Base-by-base conservation (phyloP, 1,140 invertebrate species). In the Platorchestia sp. region DNA sequence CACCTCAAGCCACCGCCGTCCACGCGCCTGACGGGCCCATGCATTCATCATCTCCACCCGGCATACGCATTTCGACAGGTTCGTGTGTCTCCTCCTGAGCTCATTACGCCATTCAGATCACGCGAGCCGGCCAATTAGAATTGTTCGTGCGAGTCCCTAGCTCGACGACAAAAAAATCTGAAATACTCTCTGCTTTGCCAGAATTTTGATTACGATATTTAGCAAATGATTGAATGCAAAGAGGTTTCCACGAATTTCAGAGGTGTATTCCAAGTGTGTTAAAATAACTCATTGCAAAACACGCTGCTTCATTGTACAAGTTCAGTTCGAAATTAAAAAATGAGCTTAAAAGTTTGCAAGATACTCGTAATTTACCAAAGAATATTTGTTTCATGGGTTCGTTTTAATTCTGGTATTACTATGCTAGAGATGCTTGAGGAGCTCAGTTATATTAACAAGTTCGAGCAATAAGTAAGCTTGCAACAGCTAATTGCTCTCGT, bases 41-140 rank as follows among this genome's bases (percentile, higher is more conserved):
- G 59, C 59, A 75, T 75, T 75, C 59, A 75, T 75, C 59, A 75
- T 75, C 59, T 75, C 36, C 59, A 14, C 10, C 36, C 27, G 59
- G 1, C 59, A 36, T 75, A 75, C 59, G 59, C 59, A 75, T 75
- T 75, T 75, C 59, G 59, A 75, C 59, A 75, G 59, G 59, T 75
- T 75, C 59, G 59, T 36, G 59, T 75, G 59, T 10, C 59, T 75
- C 59, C 59, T 75, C 36, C 59, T 75, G 59, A 75, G 59, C 27
- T 75, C 59, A 75, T 75, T 75, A 75, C 36, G 59, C 59, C 59
- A 75, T 75, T 75, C 59, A 75, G 59, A 75, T 75, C 59, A 75
- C 59, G 59, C 59, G 59, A 10, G 59, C 27, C 7, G 1, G 59
- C 59, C 59, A 75, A 75, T 75, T 75, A 75, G 10, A 36, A 75